Percentiles rank a stretch among this genome's conserved stretches.
phyloP scores from a whole-genome alignment of 2,797 vertebrate species.

The Paguma larvata region DNA sequence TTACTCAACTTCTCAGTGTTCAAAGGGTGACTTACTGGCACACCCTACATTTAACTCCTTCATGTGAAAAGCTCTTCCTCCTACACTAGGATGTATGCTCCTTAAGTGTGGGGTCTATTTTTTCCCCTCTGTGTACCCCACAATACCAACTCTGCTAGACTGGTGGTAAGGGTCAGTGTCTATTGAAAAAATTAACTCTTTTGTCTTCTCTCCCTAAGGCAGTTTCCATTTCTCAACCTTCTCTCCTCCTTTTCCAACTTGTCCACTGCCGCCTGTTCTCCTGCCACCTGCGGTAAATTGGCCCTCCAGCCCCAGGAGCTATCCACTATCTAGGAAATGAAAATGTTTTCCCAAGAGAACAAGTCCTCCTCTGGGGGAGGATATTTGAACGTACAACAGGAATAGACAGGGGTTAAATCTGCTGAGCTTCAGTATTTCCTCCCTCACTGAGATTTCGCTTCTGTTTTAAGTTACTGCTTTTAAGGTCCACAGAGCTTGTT shows the following conservation, averaged over 20 bases:
- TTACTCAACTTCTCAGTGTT: constrained; percentile 31
- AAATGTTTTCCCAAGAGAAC: not conserved
- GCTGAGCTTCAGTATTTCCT: constrained; percentile 2
- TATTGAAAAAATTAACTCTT: not conserved
- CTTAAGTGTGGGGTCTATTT: not conserved
- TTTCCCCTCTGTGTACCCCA: not conserved
- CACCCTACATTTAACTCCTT: not conserved
- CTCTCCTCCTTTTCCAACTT: not conserved
- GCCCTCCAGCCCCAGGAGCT: not conserved
- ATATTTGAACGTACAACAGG: not conserved
- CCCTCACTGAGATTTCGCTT: constrained; percentile 20
- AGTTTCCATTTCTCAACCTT: not conserved
- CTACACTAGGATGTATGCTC: not conserved
- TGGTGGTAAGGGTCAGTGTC: not conserved
- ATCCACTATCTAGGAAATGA: not conserved
- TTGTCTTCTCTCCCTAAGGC: not conserved
- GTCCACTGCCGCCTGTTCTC: not conserved
- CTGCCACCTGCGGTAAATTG: not conserved
- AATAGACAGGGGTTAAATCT: not conserved
- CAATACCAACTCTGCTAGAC: not conserved
- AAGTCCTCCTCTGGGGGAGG: not conserved
- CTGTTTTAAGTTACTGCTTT: not conserved
- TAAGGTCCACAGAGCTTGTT: not conserved
- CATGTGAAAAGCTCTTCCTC: not conserved
- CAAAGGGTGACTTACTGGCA: not conserved